Evolutionary conservation across 92 coral and sea anemone genomes (phyloP), one percentile per base, ranked within the genome.

Genomic region (Siderastrea siderea): DNA sequence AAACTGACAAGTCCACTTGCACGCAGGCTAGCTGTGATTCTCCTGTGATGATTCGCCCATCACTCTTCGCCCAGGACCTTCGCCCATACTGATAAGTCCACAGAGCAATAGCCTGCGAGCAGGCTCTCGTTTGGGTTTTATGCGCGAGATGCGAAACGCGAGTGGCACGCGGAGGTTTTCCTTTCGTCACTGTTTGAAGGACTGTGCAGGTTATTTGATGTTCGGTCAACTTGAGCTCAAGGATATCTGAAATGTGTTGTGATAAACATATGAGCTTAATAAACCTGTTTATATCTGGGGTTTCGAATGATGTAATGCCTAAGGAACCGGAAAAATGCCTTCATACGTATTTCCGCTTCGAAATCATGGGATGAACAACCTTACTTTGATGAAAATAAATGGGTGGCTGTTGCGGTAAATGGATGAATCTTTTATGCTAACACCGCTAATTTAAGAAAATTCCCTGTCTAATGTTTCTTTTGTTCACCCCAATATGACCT

Each of bases 261-360:
- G 69, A 62, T 47, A 53, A 75, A 75, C 91, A 81, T 19, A 43
- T 26, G 81, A 59, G 71, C 61, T 52, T 64, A 6, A 71, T 74
- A 68, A 79, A 45, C 52, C 73, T 12, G 63, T 38, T 63, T 77
- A 26, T 61, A 58, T 55, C 58, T 26, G 53, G 59, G 43, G 83
- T 51, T 48, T 50, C 19, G 10, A 73, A 48, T 84, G 87, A 84
- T 63, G 87, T 84, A 26, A 84, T 84, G 63, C 38, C 52, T 60
- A 6, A 84, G 53, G 54, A 73, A 84, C 67, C 69, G 74, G 43
- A 11, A 73, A 75, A 60, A 45, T 74, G 81, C 6, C 52, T 64
- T 62, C 87, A 73, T 62, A 13, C 80, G 80, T 64, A 52, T 84
- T 84, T 84, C 87, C 87, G 87, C 50, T 60, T 74, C 44, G 47